These are phyloP conservation scores for Hemicentrotus pulcherrimus DNA, from an alignment of 35 echinoderm and acorn worm species.

Conservation along the genomic window DNA sequence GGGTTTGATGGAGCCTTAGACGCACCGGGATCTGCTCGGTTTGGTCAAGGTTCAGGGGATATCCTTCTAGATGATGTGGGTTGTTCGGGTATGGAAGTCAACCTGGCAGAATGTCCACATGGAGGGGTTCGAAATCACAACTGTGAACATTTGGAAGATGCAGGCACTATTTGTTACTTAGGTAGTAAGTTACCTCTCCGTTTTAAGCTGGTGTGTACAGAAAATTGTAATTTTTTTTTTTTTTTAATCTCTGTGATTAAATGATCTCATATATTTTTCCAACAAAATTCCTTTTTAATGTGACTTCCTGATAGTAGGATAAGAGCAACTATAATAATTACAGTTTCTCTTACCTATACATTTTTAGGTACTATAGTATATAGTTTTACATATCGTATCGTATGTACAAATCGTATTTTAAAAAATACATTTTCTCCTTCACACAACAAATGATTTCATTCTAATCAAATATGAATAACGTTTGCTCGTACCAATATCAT, in stretches of 20 bases:
- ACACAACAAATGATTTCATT: too few species aligned
- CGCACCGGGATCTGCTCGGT: neutral
- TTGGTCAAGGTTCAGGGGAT: neutral
- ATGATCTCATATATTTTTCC: neutral
- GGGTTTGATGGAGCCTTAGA: neutral
- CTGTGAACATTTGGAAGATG: neutral
- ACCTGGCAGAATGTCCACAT: neutral
- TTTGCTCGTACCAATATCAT: too few species aligned
- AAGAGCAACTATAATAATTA: too few species aligned
- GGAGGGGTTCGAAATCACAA: neutral
- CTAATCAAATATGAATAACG: too few species aligned
- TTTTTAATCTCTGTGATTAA: neutral
- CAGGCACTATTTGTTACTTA: neutral
- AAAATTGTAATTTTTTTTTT: neutral
- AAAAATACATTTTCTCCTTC: too few species aligned
- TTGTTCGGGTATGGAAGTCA: neutral
- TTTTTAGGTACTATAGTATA: too few species aligned
- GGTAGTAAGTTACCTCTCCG: neutral
- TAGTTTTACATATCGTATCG: too few species aligned
- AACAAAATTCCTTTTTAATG: neutral
- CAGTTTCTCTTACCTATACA: too few species aligned
- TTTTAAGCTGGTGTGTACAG: neutral
- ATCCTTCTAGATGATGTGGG: neutral
- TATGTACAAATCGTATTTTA: too few species aligned
- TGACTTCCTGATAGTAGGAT: too few species aligned